Conservation (phyloP, 2,113 vertebrate species). For the Hippocampus barbouri region DNA sequence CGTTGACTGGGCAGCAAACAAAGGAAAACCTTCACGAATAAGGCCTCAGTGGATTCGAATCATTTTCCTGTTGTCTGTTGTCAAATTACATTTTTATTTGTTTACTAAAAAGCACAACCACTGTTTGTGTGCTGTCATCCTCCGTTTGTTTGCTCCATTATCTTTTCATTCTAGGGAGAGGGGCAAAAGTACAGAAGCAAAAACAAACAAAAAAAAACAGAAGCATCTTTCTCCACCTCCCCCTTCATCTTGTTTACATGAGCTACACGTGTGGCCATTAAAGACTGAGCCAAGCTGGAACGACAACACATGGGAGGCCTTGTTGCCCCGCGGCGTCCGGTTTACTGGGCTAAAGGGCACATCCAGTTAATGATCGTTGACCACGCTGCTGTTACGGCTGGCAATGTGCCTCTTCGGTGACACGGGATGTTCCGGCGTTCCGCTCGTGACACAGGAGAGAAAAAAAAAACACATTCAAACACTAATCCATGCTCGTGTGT, state of each 20-base stretch:
- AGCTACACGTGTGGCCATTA: conserved; percentile 51
- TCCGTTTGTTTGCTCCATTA: conserved; percentile 4
- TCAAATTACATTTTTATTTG: neutral
- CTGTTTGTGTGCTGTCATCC: neutral
- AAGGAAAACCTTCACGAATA: neutral
- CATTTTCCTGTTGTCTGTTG: neutral
- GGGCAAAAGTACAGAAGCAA: neutral
- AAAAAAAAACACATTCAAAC: neutral
- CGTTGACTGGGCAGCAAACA: neutral
- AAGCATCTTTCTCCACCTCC: conserved; percentile 23
- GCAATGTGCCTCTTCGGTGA: neutral
- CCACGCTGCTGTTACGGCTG: neutral
- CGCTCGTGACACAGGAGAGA: neutral
- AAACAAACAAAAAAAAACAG: conserved; percentile 4
- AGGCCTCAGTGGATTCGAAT: neutral
- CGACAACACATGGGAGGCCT: conserved; percentile 22
- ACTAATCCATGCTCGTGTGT: neutral
- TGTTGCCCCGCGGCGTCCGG: conserved; percentile 33
- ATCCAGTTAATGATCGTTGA: conserved; percentile 6
- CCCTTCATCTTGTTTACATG: conserved; percentile 46
- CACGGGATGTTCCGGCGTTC: neutral
- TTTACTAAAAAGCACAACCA: neutral
- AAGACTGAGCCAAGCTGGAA: conserved; percentile 39
- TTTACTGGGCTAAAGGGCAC: conserved; percentile 42
- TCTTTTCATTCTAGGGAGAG: conserved; percentile 31